Evolutionary conservation across 2,113 vertebrate species (phyloP).

Genomic region (Phyllopteryx taeniolatus): DNA sequence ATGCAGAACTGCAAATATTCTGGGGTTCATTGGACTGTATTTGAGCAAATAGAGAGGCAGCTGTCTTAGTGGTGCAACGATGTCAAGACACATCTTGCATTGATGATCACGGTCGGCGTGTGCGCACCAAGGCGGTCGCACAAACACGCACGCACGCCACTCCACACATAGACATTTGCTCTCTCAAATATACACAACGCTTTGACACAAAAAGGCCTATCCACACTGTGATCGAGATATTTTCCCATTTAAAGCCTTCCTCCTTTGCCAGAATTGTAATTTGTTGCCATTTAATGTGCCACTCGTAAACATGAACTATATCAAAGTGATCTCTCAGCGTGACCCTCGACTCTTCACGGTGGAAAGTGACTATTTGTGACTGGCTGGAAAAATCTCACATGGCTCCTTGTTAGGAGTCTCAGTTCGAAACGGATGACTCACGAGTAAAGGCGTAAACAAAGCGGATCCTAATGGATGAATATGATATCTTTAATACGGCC

Average conservation of each 20-base stretch:
- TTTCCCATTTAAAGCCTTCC: conserved; percentile 26
- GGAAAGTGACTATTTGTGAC: conserved; percentile 60
- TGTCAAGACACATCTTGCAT: too few relatives aligned
- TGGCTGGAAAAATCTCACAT: conserved; percentile 47
- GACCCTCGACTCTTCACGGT: conserved; percentile 23
- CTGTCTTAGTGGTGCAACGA: too few relatives aligned
- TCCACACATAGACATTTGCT: conserved; percentile 5
- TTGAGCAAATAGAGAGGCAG: too few relatives aligned
- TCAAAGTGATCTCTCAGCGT: conserved; percentile 42
- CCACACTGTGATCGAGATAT: conserved; percentile 26
- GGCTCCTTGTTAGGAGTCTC: conserved; percentile 26
- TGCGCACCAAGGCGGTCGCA: too few relatives aligned
- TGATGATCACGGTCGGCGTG: too few relatives aligned
- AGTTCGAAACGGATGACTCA: conserved; percentile 23
- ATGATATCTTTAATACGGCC: conserved; percentile 40
- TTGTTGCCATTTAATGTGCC: conserved; percentile 46
- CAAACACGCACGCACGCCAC: too few relatives aligned
- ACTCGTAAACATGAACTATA: conserved; percentile 39
- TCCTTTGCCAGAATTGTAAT: conserved; percentile 41
- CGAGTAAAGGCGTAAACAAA: conserved; percentile 44
- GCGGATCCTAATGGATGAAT: conserved; percentile 51
- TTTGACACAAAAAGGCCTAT: conserved; percentile 25
- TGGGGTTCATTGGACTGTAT: too few relatives aligned
- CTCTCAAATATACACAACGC: conserved; percentile 29
- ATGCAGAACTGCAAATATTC: too few relatives aligned